Evolutionary conservation across 2,888 invertebrate species (phyloP).

Genomic region (Drosophila borborema): DNA sequence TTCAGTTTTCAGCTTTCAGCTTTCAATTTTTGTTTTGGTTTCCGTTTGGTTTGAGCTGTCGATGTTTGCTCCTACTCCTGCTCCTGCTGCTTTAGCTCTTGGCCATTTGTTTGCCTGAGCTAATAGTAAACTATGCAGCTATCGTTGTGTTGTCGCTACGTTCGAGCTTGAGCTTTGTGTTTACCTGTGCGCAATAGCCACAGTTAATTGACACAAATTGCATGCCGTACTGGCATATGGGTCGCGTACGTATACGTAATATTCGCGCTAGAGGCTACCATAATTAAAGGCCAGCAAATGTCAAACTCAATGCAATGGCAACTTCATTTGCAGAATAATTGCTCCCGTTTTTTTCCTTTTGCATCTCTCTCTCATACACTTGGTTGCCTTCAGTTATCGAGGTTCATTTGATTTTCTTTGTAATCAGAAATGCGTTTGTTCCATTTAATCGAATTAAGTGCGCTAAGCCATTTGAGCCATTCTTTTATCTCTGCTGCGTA

Average conservation of each 20-base stretch:
- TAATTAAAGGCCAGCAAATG: constrained; percentile 52
- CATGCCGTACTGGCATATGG: constrained; percentile 26
- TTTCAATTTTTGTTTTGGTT: constrained; percentile 24
- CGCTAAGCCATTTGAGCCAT: constrained; percentile 55
- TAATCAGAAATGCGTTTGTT: constrained; percentile 58
- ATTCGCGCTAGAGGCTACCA: constrained; percentile 40
- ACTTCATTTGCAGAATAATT: constrained; percentile 44
- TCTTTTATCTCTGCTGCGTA: constrained; percentile 36
- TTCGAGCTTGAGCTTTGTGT: constrained; percentile 37
- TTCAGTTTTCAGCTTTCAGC: constrained; percentile 25
- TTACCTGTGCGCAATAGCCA: constrained; percentile 36
- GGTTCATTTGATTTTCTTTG: constrained; percentile 59
- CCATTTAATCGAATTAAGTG: constrained; percentile 63
- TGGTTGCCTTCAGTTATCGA: constrained; percentile 39
- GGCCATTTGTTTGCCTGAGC: constrained; percentile 42
- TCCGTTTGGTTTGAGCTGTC: constrained; percentile 16
- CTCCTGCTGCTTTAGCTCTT: not conserved
- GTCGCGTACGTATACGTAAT: constrained; percentile 46
- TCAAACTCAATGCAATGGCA: constrained; percentile 26
- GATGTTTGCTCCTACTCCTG: constrained; percentile 6
- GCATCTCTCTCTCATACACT: no score
- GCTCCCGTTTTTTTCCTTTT: constrained; percentile 1
- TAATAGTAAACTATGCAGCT: constrained; percentile 40
- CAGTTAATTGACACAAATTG: constrained; percentile 66
- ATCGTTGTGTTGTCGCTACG: constrained; percentile 38